Evolutionary conservation across 2,888 invertebrate species (phyloP).

Genomic region (Lepidocyrtoides sp.): DNA sequence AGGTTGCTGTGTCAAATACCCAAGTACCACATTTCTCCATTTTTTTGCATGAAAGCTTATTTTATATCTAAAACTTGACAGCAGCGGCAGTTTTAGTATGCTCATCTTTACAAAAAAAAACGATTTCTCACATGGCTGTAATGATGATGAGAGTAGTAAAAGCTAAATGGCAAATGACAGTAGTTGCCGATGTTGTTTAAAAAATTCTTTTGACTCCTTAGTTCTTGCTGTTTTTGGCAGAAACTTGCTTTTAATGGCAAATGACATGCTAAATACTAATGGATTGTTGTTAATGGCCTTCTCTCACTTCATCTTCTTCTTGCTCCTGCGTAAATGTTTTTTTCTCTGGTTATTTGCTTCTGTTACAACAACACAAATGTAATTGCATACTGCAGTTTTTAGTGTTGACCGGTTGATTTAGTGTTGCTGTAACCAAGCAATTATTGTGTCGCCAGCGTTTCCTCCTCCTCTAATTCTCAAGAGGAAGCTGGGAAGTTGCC

Average conservation of each 20-base stretch:
- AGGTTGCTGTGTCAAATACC: too few relatives aligned
- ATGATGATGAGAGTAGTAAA: background rate
- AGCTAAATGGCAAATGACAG: slow-evolving; percentile 54
- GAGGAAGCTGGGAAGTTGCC: slow-evolving; percentile 25
- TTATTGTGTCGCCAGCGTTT: slow-evolving; percentile 11
- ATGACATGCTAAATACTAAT: slow-evolving; percentile 77
- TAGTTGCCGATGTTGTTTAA: too few relatives aligned
- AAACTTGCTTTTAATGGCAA: slow-evolving; percentile 71
- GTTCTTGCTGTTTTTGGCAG: too few relatives aligned
- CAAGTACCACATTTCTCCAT: too few relatives aligned
- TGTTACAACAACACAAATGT: background rate
- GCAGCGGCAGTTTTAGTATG: too few relatives aligned
- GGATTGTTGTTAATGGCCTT: slow-evolving; percentile 67
- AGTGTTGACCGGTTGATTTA: background rate
- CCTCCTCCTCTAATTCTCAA: slow-evolving; percentile 28
- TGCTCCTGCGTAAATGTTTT: background rate
- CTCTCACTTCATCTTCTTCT: background rate
- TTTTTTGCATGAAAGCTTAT: too few relatives aligned
- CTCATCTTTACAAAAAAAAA: background rate
- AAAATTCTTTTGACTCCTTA: slow-evolving; percentile 21
- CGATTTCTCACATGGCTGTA: background rate
- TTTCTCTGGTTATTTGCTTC: background rate
- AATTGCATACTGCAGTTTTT: background rate
- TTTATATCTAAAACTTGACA: too few relatives aligned
- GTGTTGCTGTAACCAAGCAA: background rate